These are phyloP conservation scores for Brenthis ino DNA, from an alignment of 2,888 invertebrate genomes.

Conservation along the genomic window DNA sequence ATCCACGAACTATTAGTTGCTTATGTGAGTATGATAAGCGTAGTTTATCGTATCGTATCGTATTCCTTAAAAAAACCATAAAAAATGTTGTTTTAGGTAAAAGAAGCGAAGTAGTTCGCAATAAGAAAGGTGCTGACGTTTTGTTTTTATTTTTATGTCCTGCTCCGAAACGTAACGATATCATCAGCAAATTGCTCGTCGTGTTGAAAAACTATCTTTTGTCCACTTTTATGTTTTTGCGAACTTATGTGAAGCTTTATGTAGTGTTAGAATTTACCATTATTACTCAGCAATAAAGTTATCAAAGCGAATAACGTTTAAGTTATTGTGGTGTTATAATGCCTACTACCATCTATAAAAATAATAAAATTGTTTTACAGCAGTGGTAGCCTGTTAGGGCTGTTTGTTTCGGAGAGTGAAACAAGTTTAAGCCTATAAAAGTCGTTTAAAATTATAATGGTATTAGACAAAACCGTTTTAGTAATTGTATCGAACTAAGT, in stretches of 20 bases:
- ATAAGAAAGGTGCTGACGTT: slow-evolving; percentile 10
- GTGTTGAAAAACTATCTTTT: slow-evolving; percentile 6
- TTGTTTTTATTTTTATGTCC: slow-evolving; percentile 19
- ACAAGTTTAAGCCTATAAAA: too few relatives aligned
- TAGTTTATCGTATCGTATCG: too few relatives aligned
- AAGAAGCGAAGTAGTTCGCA: slow-evolving; percentile 10
- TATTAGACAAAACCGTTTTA: not conserved
- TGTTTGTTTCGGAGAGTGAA: too few relatives aligned
- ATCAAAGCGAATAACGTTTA: too few relatives aligned
- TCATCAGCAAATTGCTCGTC: slow-evolving; percentile 14
- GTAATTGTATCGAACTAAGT: not conserved
- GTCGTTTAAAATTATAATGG: not conserved
- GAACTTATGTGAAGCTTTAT: not conserved
- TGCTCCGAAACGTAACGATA: slow-evolving; percentile 5
- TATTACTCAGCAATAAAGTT: not conserved
- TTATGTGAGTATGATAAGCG: too few relatives aligned
- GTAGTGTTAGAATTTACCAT: not conserved
- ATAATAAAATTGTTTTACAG: too few relatives aligned
- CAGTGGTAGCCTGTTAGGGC: too few relatives aligned
- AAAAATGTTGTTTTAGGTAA: not conserved
- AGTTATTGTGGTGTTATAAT: too few relatives aligned
- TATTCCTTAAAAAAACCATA: too few relatives aligned
- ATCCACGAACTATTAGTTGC: too few relatives aligned
- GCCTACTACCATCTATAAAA: too few relatives aligned
- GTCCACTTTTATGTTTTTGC: not conserved